Conservation (phyloP, 2,113 vertebrate species). For the Gymnocephalus cernua region DNA sequence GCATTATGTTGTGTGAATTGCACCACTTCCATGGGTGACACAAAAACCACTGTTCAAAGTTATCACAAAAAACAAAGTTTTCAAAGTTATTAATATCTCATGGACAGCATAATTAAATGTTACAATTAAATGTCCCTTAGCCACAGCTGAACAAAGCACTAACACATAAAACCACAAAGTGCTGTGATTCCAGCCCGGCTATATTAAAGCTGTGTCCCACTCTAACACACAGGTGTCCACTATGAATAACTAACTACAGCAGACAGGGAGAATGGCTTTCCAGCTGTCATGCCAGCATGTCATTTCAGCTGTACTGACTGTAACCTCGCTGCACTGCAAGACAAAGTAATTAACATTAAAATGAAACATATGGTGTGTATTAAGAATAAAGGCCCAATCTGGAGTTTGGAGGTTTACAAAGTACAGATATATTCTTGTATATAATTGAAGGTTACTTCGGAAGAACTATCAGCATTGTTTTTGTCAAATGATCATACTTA, state of each 20-base stretch:
- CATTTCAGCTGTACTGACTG: background rate
- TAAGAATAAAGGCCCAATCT: constrained; percentile 1
- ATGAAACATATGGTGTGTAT: background rate
- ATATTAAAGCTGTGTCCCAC: constrained; percentile 12
- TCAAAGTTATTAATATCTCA: constrained; percentile 10
- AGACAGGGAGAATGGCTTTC: constrained; percentile 18
- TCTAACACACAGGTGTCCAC: constrained; percentile 19
- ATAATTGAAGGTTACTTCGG: background rate
- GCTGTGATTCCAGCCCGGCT: background rate
- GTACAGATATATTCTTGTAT: background rate
- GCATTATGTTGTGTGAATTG: background rate
- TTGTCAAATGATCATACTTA: background rate
- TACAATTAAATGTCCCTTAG: background rate
- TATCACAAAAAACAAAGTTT: too few relatives aligned
- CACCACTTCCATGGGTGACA: background rate
- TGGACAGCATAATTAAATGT: background rate
- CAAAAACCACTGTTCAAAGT: background rate
- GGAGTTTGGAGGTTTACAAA: background rate
- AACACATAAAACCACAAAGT: background rate
- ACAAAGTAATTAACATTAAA: constrained; percentile 14
- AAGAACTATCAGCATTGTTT: background rate
- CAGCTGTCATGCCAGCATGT: background rate
- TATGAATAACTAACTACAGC: background rate
- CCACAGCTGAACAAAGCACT: constrained; percentile 1
- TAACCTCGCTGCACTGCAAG: background rate